Evolutionary conservation across 2,797 vertebrate genomes (phyloP).

Genomic region (Sebastes oblongus): DNA sequence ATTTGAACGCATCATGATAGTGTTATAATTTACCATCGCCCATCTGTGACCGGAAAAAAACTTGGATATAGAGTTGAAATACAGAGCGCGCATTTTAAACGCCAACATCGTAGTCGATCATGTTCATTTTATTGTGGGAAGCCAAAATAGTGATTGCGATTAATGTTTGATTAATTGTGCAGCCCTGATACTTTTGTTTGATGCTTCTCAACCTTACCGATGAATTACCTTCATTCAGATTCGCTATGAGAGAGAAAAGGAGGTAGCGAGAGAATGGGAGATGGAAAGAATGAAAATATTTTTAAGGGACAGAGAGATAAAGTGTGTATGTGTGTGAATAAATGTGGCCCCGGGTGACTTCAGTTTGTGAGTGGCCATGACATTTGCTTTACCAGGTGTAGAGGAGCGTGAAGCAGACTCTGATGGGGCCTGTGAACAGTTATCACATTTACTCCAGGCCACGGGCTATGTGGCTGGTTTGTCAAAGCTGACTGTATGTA

Average conservation of each 20-base stretch:
- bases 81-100: neutral
- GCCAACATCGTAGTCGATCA: neutral
- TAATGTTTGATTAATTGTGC: neutral
- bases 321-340: constrained; percentile 36
- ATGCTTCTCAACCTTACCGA: constrained; percentile 7
- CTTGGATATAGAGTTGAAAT: neutral
- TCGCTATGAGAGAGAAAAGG: neutral
- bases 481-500: constrained; percentile 56
- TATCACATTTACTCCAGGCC: constrained; percentile 74
- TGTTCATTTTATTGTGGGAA: neutral
- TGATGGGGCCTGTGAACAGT: constrained; percentile 71
- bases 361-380: constrained; percentile 66
- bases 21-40: too few relatives aligned
- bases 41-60: neutral
- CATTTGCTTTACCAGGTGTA: constrained; percentile 73
- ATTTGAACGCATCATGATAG: neutral
- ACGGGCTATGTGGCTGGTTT: constrained; percentile 52
- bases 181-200: constrained; percentile 10
- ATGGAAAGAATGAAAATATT: constrained; percentile 32
- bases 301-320: constrained; percentile 28
- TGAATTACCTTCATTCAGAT: constrained; percentile 23
- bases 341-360: constrained; percentile 54
- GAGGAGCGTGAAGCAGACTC: constrained; percentile 69
- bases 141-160: neutral
- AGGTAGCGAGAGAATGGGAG: neutral